Percentiles rank a stretch among this genome's conserved stretches.
These are phyloP conservation scores for Antennarius maculatus DNA, from an alignment of 2,797 vertebrate genomes.

Conservation along the genomic window DNA sequence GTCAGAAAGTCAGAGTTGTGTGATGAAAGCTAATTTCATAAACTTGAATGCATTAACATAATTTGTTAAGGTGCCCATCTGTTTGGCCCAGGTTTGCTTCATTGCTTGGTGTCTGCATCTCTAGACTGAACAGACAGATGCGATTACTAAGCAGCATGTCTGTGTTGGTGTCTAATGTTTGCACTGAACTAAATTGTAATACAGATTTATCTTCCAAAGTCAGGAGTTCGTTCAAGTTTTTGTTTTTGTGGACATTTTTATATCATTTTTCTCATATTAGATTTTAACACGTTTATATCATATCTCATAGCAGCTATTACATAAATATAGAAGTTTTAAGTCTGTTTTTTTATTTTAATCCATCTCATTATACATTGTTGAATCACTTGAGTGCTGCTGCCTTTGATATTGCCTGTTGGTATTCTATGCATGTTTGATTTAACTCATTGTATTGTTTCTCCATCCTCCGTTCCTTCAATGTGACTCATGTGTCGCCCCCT, in stretches of 20 bases:
- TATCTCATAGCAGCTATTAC: neutral
- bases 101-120: slow-evolving; percentile 24
- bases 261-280: neutral
- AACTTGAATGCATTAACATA: neutral
- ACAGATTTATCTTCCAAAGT: neutral
- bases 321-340: neutral
- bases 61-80: neutral
- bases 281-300: neutral
- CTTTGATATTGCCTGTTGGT: slow-evolving; percentile 52
- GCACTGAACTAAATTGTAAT: slow-evolving; percentile 7
- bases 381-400: slow-evolving; percentile 14
- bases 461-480: slow-evolving; percentile 64
- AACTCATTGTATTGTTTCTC: slow-evolving; percentile 83
- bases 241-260: neutral
- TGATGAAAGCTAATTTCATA: neutral
- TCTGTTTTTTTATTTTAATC: slow-evolving; percentile 15
- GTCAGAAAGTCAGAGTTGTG: neutral
- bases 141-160: slow-evolving; percentile 45
- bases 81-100: slow-evolving; percentile 36
- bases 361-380: slow-evolving; percentile 34
- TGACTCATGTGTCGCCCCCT: slow-evolving; percentile 37
- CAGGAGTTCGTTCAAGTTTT: slow-evolving; percentile 8
- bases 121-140: slow-evolving; percentile 6
- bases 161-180: slow-evolving; percentile 13
- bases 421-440: slow-evolving; percentile 79